These are phyloP conservation scores for Xenentodon cancila DNA, from an alignment of 2,797 vertebrate species.

Conservation along the genomic window DNA sequence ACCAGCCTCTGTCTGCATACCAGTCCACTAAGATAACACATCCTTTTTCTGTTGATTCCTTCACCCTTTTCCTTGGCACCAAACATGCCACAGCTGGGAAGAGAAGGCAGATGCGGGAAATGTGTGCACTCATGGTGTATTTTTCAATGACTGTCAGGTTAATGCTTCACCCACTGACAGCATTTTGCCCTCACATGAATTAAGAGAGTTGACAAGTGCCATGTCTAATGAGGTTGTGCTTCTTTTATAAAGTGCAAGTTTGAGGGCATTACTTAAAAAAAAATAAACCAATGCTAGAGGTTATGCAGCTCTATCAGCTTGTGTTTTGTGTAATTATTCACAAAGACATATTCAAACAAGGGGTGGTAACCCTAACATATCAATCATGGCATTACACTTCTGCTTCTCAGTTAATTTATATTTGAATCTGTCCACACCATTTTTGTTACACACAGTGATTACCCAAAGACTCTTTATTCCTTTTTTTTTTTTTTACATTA, in stretches of 20 bases:
- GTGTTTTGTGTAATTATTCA: too few relatives aligned
- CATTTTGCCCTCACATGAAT: slow-evolving; percentile 35
- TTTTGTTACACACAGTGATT: background rate
- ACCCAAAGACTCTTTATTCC: too few relatives aligned
- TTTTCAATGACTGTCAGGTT: slow-evolving; percentile 36
- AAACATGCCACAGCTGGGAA: slow-evolving; percentile 65
- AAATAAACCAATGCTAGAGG: too few relatives aligned
- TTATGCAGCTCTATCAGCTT: too few relatives aligned
- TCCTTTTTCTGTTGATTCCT: slow-evolving; percentile 27
- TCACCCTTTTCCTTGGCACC: slow-evolving; percentile 63
- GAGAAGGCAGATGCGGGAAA: slow-evolving; percentile 40
- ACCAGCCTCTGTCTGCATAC: slow-evolving; percentile 68
- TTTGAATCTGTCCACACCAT: slow-evolving; percentile 16
- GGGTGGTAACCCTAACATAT: slow-evolving; percentile 5
- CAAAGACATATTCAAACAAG: too few relatives aligned
- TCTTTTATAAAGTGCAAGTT: slow-evolving; percentile 1
- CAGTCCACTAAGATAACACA: slow-evolving; percentile 69
- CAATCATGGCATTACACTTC: slow-evolving; percentile 3
- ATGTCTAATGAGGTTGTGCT: slow-evolving; percentile 28
- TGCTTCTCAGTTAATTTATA: background rate
- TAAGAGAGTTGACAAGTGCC: slow-evolving; percentile 16
- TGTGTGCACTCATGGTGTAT: slow-evolving; percentile 45
- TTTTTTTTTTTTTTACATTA: background rate
- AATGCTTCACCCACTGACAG: slow-evolving; percentile 31
- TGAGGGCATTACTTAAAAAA: background rate